A percentile compares a stretch with the other conserved stretches of the same genome.
phyloP scores from a whole-genome alignment of 2,888 invertebrate species.

The Drosophila gaucha region DNA sequence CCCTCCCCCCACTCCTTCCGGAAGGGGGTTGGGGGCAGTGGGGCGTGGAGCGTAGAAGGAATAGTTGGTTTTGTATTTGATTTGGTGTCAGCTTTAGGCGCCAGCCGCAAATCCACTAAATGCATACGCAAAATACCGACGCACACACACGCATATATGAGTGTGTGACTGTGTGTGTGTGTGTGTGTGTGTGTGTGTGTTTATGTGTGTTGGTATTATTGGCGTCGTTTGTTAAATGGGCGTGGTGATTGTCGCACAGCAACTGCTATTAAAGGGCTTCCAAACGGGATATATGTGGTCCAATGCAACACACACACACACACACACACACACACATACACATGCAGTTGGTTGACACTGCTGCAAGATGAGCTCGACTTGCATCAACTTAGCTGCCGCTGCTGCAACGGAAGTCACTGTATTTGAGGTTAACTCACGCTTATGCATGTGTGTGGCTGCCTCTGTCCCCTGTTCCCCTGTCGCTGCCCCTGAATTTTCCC shows the following conservation, averaged over 20 bases:
- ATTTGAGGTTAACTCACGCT: slow-evolving; percentile 60
- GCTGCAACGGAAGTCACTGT: slow-evolving; percentile 55
- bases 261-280: slow-evolving; percentile 42
- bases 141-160: slow-evolving; percentile 1
- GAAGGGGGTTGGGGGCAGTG: no score
- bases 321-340: background rate
- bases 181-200: slow-evolving; percentile 1
- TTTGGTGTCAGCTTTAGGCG: slow-evolving; percentile 59
- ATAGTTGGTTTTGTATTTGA: slow-evolving; percentile 53
- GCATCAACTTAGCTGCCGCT: slow-evolving; percentile 26
- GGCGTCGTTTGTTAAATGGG: slow-evolving; percentile 39
- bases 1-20: background rate
- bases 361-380: slow-evolving; percentile 4
- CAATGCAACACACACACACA: slow-evolving; percentile 7
- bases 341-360: slow-evolving; percentile 4
- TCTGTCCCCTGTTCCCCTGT: background rate
- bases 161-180: slow-evolving; percentile 1
- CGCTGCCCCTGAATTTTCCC: background rate
- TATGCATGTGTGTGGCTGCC: slow-evolving; percentile 15
- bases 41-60: background rate
- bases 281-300: slow-evolving; percentile 31
- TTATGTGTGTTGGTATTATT: slow-evolving; percentile 37
- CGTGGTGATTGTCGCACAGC: slow-evolving; percentile 42
- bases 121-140: slow-evolving; percentile 22
- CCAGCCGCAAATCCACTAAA: slow-evolving; percentile 53